Base-by-base conservation (phyloP, 2,113 vertebrate species). In the Thermophis baileyi region DNA sequence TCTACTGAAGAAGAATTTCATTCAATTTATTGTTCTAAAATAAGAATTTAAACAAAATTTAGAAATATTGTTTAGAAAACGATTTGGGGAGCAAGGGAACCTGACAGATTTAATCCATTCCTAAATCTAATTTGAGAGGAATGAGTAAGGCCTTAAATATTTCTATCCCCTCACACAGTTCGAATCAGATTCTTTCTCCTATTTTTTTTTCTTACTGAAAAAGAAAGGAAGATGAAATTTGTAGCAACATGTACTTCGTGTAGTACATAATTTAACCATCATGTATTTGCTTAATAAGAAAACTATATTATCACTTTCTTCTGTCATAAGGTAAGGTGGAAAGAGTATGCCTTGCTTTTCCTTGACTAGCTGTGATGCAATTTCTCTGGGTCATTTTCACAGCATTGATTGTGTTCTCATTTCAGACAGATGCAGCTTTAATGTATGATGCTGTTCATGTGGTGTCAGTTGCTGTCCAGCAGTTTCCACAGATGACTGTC, bases 401-500 rank as follows among this genome's bases (percentile, higher is more conserved):
- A 25, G 1, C 3, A 1, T 12, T 2, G 87, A 2, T 95, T 90
- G 95, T 1, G 8, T 88, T 97, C 81, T 94, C 1, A 86, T 97
- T 98, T 87, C 98, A 99, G 99, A 99, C 99, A 30, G 99, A 99
- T 0, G 99, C 99, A 4, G 99, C 99, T 0, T 97, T 99, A 18
- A 99, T 99, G 99, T 99, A 99, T 1, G 99, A 99, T 63, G 99
- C 99, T 0, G 99, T 99, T 47, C 99, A 99, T 22, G 98, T 99
- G 93, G 99, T 99, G 93, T 99, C 99, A 0, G 99, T 99, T 96
- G 99, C 99, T 1, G 99, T 99, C 91, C 99, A 99, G 94, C 99
- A 99, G 98, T 99, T 99, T 95, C 98, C 99, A 27, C 99, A 99
- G 98, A 99, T 99, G 98, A 99, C 99, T 2, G 99, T 99, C 97